Percentiles rank a stretch among this genome's conserved stretches.
Evolutionary conservation across 1,140 invertebrate species (phyloP).

Genomic region (Prorops nasuta): DNA sequence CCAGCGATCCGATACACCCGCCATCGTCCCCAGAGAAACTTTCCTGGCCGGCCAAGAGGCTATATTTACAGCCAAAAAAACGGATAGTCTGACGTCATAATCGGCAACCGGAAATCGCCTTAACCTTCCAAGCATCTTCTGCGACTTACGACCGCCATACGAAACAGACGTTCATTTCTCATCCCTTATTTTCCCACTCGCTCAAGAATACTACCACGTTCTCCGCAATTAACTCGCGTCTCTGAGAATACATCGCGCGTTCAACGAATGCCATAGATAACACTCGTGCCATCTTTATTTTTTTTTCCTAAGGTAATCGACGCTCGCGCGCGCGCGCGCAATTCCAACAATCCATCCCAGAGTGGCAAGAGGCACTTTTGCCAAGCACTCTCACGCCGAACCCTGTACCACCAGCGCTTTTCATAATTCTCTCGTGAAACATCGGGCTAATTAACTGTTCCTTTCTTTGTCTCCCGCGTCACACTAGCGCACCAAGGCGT

Average conservation of each 20-base stretch:
- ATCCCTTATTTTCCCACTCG: neutral
- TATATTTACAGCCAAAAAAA: slow-evolving; percentile 5
- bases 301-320: too few species aligned
- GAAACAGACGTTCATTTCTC: neutral
- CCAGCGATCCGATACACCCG: slow-evolving; percentile 21
- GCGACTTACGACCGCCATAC: slow-evolving; percentile 19
- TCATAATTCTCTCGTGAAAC: slow-evolving; percentile 25
- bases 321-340: too few species aligned
- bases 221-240: too few species aligned
- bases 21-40: slow-evolving; percentile 12
- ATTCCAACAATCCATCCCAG: too few species aligned
- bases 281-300: too few species aligned
- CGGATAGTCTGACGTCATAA: slow-evolving; percentile 9
- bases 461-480: neutral
- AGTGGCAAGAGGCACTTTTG: too few species aligned
- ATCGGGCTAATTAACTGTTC: slow-evolving; percentile 17
- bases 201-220: too few species aligned
- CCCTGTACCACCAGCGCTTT: slow-evolving; percentile 10
- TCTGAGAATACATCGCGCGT: too few species aligned
- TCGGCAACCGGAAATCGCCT: slow-evolving; percentile 7
- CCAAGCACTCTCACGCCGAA: too few species aligned
- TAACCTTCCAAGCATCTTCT: neutral
- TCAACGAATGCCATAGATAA: too few species aligned
- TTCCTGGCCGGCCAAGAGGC: neutral
- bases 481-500: slow-evolving; percentile 23